These are phyloP conservation scores for Globicephala melas DNA, from an alignment of 2,113 vertebrate genomes.

Conservation along the genomic window DNA sequence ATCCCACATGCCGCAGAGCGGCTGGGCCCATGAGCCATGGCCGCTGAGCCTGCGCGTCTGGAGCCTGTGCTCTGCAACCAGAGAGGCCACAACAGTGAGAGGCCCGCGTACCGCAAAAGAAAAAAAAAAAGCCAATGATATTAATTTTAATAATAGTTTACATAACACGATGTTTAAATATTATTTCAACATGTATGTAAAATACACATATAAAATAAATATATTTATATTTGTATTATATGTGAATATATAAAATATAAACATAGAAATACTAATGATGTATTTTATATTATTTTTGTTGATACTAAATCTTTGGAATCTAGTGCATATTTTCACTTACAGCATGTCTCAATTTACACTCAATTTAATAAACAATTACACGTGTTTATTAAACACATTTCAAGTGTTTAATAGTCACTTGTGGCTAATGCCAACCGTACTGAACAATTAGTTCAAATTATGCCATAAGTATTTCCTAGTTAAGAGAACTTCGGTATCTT, in stretches of 20 bases:
- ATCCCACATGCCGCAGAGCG: too few relatives aligned
- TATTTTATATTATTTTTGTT: neutral
- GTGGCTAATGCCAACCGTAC: neutral
- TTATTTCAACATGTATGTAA: neutral
- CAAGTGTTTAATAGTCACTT: neutral
- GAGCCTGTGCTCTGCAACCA: fast-evolving
- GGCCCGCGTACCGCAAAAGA: too few relatives aligned
- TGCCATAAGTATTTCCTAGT: neutral
- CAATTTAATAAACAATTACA: too few relatives aligned
- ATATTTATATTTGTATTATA: neutral
- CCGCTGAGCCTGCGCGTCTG: fast-evolving
- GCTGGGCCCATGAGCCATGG: too few relatives aligned
- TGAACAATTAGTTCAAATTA: neutral
- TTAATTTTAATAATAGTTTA: neutral
- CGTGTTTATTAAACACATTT: too few relatives aligned
- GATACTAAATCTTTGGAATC: neutral
- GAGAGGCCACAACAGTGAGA: too few relatives aligned
- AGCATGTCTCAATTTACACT: neutral
- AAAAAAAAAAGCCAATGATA: neutral
- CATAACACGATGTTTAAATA: neutral
- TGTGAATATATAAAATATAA: neutral
- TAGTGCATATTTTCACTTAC: neutral
- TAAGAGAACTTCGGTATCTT: neutral
- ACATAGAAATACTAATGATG: neutral
- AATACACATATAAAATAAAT: neutral